phyloP scores from a whole-genome alignment of 2,113 vertebrate species.

The Cichladusa arquata region DNA sequence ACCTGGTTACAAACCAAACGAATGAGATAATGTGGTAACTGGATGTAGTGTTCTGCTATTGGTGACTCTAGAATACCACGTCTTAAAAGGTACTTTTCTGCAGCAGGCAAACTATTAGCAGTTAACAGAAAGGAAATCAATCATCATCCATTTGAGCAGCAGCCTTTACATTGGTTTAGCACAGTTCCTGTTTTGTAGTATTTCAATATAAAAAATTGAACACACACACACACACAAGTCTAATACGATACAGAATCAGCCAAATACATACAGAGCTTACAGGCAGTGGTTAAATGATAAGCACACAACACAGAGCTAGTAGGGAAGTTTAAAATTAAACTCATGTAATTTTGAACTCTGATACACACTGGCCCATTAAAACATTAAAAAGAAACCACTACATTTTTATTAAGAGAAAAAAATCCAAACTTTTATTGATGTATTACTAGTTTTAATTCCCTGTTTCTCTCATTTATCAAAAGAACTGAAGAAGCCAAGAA shows the following conservation, averaged over 20 bases:
- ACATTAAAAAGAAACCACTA: neutral
- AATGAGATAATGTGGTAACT: too few relatives aligned
- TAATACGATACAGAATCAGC: neutral
- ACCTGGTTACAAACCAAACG: neutral
- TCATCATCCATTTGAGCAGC: neutral
- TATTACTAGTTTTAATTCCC: neutral
- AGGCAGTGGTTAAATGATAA: neutral
- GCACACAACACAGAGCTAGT: neutral
- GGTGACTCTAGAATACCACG: neutral
- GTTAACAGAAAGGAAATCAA: neutral
- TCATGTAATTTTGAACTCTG: neutral
- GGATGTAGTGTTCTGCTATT: fast-evolving
- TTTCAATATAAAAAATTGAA: neutral
- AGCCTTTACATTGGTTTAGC: neutral
- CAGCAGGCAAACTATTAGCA: neutral
- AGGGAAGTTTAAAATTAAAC: neutral
- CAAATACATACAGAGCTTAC: neutral
- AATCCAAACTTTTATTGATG: neutral
- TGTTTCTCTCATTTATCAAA: neutral
- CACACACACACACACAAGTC: fast-evolving
- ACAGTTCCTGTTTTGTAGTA: neutral
- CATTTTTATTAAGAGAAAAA: neutral
- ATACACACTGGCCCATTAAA: neutral
- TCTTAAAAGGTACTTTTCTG: neutral
- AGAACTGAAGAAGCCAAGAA: neutral